Base-by-base conservation (phyloP, 2,797 vertebrate genomes). In the Apogon talboti region DNA sequence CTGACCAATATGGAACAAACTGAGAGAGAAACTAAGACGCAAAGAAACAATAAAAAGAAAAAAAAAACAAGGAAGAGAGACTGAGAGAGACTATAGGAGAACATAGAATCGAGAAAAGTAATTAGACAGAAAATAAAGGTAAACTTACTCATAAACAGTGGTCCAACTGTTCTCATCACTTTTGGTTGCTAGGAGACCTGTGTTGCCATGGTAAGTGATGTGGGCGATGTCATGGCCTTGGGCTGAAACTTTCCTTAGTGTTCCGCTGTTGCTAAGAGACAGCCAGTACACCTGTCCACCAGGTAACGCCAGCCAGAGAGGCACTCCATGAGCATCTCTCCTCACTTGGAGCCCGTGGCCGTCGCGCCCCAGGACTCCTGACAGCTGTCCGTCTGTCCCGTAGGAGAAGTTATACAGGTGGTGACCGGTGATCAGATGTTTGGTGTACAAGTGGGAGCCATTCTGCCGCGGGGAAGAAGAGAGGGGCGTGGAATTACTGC, bases 141-240 rank as follows among this genome's bases (percentile, higher is more conserved):
- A 49, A 76, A 85, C 96, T 95, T 94, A 98, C 97, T 97, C 96
- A 66, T 98, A 98, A 76, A 98, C 96, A 2, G 96, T 97, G n/a
- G 96, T 97, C 97, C 97, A 98, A 75, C 96, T 96, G 19, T 98
- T 97, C 86, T 98, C 96, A 37, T 98, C 95, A 14, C 95, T 98
- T 90, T 98, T 98, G 83, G 96, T 98, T 74, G 96, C 95, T 74
- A 98, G 92, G 85, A 98, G 96, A 75, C 96, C 96, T 0, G 95
- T 96, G 87, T 95, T 98, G 66, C 97, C 97, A 42, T 97, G 96
- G 80, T 98, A 98, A 1, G 96, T 96, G 94, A 98, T 95, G 78
- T 98, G 92, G 73, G 96, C 95, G 62, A 98, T 90, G 90, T 98
- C 97, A 82, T 97, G 96, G 85, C 96, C 96, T 89, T 98, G 96